These are phyloP conservation scores for Oxycera nigricornis DNA, from an alignment of 2,888 invertebrate genomes.

Conservation along the genomic window DNA sequence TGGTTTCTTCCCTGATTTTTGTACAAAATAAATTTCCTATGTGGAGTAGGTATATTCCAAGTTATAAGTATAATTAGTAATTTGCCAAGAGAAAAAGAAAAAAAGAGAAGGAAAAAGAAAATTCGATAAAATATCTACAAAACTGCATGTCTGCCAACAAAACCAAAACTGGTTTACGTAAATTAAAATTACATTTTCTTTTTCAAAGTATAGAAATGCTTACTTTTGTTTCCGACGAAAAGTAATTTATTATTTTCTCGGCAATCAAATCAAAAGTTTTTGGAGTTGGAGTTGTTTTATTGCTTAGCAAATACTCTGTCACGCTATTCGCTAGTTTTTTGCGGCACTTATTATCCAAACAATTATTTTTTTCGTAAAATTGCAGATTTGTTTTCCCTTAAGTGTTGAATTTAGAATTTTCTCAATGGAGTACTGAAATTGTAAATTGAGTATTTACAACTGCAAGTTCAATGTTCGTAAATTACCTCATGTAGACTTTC, in stretches of 20 bases:
- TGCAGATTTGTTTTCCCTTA: neutral
- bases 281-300: neutral
- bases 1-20: neutral
- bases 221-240: neutral
- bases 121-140: too few relatives aligned
- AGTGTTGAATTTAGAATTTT: neutral
- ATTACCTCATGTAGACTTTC: neutral
- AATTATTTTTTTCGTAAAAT: neutral
- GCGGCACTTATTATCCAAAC: neutral
- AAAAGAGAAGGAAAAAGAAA: too few relatives aligned
- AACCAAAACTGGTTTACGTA: neutral
- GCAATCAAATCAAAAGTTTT: neutral
- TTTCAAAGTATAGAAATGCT: too few relatives aligned
- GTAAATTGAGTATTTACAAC: neutral
- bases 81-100: too few relatives aligned
- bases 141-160: too few relatives aligned
- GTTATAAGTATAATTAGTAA: neutral
- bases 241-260: neutral
- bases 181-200: neutral
- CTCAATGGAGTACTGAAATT: neutral
- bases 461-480: neutral
- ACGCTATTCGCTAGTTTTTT: neutral
- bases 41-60: too few relatives aligned
- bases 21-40: constrained; percentile 20
- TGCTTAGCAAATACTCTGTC: neutral